Evolutionary conservation across 2,888 invertebrate species (phyloP).

Genomic region (Pollenia labialis): DNA sequence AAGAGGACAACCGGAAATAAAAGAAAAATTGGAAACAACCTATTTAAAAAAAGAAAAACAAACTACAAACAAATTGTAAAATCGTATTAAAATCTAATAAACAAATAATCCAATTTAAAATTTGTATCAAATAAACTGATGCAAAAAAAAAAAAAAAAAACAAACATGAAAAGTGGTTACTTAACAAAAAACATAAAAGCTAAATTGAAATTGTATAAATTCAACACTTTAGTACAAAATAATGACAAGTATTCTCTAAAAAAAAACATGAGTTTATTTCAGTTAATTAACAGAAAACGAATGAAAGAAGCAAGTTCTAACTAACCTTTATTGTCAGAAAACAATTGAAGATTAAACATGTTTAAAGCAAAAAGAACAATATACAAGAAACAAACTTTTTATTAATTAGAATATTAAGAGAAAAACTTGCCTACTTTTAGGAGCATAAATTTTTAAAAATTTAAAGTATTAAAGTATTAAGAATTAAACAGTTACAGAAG

Average conservation of each 20-base stretch:
- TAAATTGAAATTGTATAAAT: slow-evolving; percentile 39
- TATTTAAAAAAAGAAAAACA: slow-evolving; percentile 18
- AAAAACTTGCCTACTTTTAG: too few species aligned
- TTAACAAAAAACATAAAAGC: slow-evolving; percentile 8
- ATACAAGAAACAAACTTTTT: too few species aligned
- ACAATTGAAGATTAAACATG: too few species aligned
- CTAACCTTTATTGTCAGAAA: neutral
- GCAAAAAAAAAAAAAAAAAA: neutral
- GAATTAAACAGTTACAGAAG: too few species aligned
- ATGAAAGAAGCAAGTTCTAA: neutral
- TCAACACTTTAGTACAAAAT: neutral
- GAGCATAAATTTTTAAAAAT: too few species aligned
- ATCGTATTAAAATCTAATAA: slow-evolving; percentile 73
- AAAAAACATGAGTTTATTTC: slow-evolving; percentile 14
- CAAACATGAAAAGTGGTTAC: neutral
- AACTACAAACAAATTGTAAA: slow-evolving; percentile 70
- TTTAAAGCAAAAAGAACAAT: too few species aligned
- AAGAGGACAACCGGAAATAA: slow-evolving; percentile 56
- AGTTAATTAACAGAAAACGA: slow-evolving; percentile 14
- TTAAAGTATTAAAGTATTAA: too few species aligned
- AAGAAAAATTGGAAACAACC: slow-evolving; percentile 18
- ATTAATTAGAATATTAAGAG: too few species aligned
- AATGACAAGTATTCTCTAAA: neutral
- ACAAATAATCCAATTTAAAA: slow-evolving; percentile 73
- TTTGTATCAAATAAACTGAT: slow-evolving; percentile 64